These are phyloP conservation scores for Stenodera caucasica DNA, from an alignment of 2,888 invertebrate species.

Conservation along the genomic window DNA sequence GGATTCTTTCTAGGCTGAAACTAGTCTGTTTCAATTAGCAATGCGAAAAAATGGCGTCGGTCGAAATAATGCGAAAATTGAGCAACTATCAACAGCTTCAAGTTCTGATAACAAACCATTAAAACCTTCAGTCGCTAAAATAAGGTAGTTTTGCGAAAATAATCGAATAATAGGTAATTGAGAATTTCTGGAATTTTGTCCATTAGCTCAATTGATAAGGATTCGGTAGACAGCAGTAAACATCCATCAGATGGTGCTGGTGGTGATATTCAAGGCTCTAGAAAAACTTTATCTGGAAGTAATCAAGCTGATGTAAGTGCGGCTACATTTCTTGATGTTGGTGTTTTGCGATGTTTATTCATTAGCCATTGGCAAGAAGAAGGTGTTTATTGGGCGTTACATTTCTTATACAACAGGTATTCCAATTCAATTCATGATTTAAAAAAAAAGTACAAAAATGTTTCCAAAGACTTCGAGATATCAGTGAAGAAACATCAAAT, in stretches of 20 bases:
- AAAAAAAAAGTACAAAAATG: not conserved
- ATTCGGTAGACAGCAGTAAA: constrained; percentile 68
- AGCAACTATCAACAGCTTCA: constrained; percentile 56
- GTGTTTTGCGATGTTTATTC: constrained; percentile 92
- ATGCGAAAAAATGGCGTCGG: constrained; percentile 58
- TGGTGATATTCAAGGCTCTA: constrained; percentile 39
- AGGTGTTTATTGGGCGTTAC: constrained; percentile 96
- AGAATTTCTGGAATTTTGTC: not conserved
- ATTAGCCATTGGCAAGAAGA: constrained; percentile 98
- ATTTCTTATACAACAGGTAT: constrained; percentile 86
- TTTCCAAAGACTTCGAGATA: constrained; percentile 73
- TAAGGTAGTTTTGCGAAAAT: constrained; percentile 58
- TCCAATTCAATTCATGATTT: not conserved
- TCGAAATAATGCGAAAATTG: constrained; percentile 57
- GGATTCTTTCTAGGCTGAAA: constrained; percentile 64
- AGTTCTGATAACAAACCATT: constrained; percentile 50
- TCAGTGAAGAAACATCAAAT: constrained; percentile 79
- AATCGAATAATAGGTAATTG: not conserved
- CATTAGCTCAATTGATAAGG: constrained; percentile 71
- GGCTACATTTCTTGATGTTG: constrained; percentile 96
- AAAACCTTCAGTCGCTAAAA: constrained; percentile 63
- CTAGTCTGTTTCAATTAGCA: constrained; percentile 72
- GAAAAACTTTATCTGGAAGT: constrained; percentile 37
- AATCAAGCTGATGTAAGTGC: constrained; percentile 65
- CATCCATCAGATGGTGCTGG: constrained; percentile 39